Evolutionary conservation across 2,113 vertebrate species (phyloP).

Genomic region (Lepidothrix coronata): DNA sequence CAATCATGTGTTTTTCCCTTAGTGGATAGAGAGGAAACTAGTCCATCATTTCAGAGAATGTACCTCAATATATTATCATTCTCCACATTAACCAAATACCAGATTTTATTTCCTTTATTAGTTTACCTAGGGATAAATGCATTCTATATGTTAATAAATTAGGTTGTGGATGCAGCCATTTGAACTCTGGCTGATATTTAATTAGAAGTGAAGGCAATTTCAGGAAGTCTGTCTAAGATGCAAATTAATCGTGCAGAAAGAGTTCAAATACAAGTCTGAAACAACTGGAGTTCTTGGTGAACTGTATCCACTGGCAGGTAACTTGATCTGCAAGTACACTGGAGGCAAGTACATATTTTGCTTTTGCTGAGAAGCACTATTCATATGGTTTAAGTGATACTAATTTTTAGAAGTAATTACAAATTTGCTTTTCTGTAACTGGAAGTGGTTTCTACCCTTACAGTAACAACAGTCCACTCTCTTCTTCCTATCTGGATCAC

Average conservation of each 20-base stretch:
- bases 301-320: background rate
- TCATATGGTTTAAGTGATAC: background rate
- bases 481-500: background rate
- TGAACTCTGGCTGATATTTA: background rate
- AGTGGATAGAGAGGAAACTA: background rate
- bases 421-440: background rate
- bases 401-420: background rate
- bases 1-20: background rate
- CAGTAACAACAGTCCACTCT: background rate
- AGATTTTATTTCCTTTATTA: background rate
- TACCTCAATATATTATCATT: background rate
- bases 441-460: background rate
- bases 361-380: background rate
- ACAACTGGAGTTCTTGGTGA: background rate
- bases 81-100: background rate
- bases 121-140: background rate
- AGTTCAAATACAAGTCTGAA: background rate
- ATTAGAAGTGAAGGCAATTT: background rate
- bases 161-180: background rate
- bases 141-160: background rate
- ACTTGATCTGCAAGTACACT: background rate
- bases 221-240: background rate
- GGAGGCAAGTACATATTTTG: background rate
- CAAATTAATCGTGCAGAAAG: background rate
- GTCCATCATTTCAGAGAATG: background rate